phyloP scores from a whole-genome alignment of 2,113 vertebrate species.

The Irena cyanogastra region DNA sequence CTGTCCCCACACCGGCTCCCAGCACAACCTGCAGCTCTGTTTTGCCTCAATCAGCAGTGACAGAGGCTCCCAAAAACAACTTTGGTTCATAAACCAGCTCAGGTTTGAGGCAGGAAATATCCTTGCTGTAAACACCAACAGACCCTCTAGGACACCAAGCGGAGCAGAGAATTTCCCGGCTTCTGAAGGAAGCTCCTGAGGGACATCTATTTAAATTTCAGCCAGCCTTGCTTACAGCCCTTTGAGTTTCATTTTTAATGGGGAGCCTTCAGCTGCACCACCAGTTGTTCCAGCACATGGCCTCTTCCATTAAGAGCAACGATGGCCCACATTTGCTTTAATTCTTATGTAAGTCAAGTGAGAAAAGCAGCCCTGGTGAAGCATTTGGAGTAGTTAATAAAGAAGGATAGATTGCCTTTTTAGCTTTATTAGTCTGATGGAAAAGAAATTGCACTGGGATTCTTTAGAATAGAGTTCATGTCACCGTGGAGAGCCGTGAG shows the following conservation, averaged over 20 bases:
- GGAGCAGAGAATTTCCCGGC: neutral
- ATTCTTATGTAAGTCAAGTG: conserved; percentile 36
- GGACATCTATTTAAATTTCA: neutral
- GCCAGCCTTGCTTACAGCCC: neutral
- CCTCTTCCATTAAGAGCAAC: conserved; percentile 17
- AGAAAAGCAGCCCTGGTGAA: conserved; percentile 7
- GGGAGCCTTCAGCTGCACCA: conserved; percentile 10
- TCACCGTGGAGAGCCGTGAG: conserved; percentile 30
- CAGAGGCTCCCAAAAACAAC: neutral
- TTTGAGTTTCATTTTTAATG: neutral
- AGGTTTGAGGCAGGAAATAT: neutral
- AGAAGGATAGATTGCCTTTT: conserved; percentile 54
- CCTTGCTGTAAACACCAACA: neutral
- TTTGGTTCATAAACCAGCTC: neutral
- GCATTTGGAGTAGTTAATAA: conserved; percentile 49
- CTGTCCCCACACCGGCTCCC: neutral
- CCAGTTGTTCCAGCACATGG: neutral
- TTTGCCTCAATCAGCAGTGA: neutral
- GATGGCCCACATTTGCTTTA: conserved; percentile 23
- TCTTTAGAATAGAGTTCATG: conserved; percentile 21
- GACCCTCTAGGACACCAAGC: neutral
- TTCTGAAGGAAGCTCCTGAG: neutral
- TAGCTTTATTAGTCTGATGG: conserved; percentile 41
- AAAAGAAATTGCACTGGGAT: conserved; percentile 46
- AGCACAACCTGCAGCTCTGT: neutral